These are phyloP conservation scores for Galemys pyrenaicus DNA, from an alignment of 2,113 vertebrate species.

Conservation along the genomic window DNA sequence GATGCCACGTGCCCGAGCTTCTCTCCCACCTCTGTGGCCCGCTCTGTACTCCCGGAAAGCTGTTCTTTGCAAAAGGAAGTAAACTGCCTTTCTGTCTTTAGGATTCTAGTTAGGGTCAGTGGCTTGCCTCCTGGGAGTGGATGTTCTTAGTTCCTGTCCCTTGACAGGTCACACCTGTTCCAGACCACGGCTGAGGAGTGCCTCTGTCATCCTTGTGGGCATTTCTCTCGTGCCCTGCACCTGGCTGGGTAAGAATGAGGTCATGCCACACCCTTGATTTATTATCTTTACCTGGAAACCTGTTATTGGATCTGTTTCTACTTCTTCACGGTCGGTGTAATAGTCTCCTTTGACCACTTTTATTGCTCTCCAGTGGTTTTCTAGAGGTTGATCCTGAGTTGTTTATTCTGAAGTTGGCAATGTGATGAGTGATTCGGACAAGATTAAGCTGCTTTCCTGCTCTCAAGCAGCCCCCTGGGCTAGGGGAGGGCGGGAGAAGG, in stretches of 20 bases:
- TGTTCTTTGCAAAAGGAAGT: constrained; percentile 33
- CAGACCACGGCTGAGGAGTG: neutral
- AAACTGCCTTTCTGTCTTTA: neutral
- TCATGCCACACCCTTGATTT: neutral
- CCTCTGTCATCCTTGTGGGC: neutral
- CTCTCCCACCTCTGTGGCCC: neutral
- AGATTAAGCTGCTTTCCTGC: neutral
- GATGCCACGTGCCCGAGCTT: neutral
- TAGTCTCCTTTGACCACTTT: neutral
- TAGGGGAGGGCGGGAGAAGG: neutral
- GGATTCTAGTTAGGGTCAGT: neutral
- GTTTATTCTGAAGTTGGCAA: neutral
- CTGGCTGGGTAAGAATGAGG: neutral
- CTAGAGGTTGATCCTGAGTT: neutral
- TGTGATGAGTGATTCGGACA: neutral
- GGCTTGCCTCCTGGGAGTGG: neutral
- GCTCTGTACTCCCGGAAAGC: neutral
- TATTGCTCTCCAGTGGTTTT: neutral
- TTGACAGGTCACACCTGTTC: neutral
- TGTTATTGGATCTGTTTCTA: neutral
- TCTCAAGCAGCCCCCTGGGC: neutral
- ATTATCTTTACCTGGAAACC: neutral
- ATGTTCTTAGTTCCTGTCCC: neutral
- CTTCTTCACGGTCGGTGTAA: constrained; percentile 16
- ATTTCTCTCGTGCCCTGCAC: fast-evolving